Evolutionary conservation across 2,113 vertebrate genomes (phyloP).

Genomic region (Acrocephalus arundinaceus): DNA sequence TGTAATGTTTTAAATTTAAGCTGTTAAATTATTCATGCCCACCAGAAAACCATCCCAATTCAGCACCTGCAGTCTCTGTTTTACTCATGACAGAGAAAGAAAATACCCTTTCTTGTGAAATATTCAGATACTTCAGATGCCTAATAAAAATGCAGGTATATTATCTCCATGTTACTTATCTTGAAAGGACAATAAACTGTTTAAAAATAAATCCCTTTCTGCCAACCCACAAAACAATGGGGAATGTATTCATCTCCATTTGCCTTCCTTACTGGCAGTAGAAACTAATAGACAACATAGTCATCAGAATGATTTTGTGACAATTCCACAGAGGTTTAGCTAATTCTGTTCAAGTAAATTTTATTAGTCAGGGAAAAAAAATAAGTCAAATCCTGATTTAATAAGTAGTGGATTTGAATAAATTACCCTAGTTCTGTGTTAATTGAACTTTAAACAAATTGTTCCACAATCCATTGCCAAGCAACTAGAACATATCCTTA

Average conservation of each 20-base stretch:
- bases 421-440: constrained; percentile 66
- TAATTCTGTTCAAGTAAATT: constrained; percentile 71
- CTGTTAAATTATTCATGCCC: not conserved
- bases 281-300: constrained; percentile 44
- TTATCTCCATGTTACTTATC: constrained; percentile 32
- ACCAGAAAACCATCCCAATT: not conserved
- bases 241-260: constrained; percentile 37
- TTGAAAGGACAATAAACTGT: constrained; percentile 60
- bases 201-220: constrained; percentile 50
- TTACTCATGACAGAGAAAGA: not conserved
- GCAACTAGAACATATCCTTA: constrained; percentile 48
- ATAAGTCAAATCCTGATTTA: constrained; percentile 65
- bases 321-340: constrained; percentile 53
- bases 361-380: constrained; percentile 55
- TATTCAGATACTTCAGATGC: constrained; percentile 1
- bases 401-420: constrained; percentile 72
- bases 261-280: not conserved
- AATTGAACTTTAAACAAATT: constrained; percentile 71
- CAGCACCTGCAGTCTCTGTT: not conserved
- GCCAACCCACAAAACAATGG: constrained; percentile 41
- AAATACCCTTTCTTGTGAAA: constrained; percentile 5
- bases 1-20: not conserved
- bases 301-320: constrained; percentile 62
- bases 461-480: constrained; percentile 56
- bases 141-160: constrained; percentile 48